Conservation (phyloP, 2,888 invertebrate genomes). For the Acholoe squamosa region DNA sequence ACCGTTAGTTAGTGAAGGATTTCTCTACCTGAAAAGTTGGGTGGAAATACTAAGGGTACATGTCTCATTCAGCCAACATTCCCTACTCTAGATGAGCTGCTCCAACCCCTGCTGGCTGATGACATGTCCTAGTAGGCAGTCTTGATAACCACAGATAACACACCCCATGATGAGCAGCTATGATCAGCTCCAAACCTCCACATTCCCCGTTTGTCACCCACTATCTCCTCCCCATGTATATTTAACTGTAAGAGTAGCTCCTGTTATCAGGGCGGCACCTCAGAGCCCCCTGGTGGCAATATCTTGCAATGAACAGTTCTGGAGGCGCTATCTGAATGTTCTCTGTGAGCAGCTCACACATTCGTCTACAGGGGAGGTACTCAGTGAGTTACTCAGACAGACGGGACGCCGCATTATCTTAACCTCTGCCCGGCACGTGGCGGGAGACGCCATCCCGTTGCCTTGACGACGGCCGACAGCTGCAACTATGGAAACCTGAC, state of each 20-base stretch:
- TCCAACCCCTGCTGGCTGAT: not conserved
- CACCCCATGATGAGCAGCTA: not conserved
- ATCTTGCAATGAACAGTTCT: not conserved
- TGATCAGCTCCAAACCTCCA: not conserved
- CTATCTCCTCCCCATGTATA: not conserved
- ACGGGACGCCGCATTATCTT: conserved; percentile 38
- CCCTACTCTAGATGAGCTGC: not conserved
- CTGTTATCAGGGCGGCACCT: not conserved
- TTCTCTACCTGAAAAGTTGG: too few species aligned
- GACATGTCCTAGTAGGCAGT: not conserved
- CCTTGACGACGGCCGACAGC: conserved; percentile 36
- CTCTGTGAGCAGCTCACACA: not conserved
- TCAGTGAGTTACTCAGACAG: not conserved
- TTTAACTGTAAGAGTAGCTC: conserved; percentile 5
- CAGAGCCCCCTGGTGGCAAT: conserved; percentile 6
- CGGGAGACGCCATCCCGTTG: conserved; percentile 25
- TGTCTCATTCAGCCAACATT: too few species aligned
- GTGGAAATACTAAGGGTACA: too few species aligned
- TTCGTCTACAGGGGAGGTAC: not conserved
- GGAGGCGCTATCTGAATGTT: not conserved
- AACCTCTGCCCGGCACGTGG: conserved; percentile 40
- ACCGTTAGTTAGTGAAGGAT: too few species aligned
- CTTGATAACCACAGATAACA: not conserved
- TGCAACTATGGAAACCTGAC: not conserved
- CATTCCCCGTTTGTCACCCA: not conserved